These are phyloP conservation scores for Metallyticus violacea DNA, from an alignment of 2,888 invertebrate genomes.

Conservation along the genomic window DNA sequence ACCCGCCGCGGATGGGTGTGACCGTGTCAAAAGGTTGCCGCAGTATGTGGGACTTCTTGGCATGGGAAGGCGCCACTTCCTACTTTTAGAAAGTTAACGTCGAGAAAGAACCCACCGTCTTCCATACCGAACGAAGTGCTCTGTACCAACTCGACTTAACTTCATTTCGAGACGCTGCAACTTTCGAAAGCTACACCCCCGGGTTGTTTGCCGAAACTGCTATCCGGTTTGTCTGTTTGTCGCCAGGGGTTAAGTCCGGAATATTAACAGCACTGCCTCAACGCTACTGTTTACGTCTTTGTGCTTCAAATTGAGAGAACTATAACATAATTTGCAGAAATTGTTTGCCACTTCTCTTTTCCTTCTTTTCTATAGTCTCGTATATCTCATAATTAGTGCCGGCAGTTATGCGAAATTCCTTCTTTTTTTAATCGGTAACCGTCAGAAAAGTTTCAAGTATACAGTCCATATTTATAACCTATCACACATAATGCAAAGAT, in stretches of 20 bases:
- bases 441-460: no score
- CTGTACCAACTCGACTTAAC: not conserved
- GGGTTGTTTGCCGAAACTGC: not conserved
- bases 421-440: no score
- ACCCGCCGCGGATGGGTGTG: not conserved
- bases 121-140: not conserved
- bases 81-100: not conserved
- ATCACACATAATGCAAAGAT: no score
- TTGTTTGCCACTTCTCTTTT: no score
- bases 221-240: not conserved
- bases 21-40: not conserved
- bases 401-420: no score
- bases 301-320: no score
- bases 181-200: not conserved
- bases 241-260: not conserved
- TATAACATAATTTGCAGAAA: no score
- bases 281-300: no score
- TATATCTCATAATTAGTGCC: no score
- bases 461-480: no score
- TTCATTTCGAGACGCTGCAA: not conserved
- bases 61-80: not conserved
- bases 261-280: not conserved
- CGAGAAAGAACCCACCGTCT: not conserved
- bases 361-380: no score
- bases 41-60: not conserved